Base-by-base conservation (phyloP, 2,888 invertebrate genomes). In the Chrysolina oricalcia region DNA sequence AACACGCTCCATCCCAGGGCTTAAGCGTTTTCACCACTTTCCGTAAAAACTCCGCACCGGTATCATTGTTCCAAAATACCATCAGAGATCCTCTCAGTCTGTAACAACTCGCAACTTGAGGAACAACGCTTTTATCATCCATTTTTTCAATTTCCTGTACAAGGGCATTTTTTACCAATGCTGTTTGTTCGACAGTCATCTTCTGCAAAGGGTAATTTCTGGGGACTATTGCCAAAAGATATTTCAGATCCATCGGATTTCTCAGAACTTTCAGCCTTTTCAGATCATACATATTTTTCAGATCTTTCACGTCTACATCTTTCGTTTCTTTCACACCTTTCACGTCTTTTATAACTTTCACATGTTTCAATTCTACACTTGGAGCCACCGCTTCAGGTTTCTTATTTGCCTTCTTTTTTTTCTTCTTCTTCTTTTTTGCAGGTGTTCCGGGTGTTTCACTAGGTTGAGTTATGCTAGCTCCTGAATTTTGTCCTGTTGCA, bases 401-500 rank as follows among this genome's bases (percentile, higher is more conserved):
- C 10, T 56, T 56, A 8, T 50, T 50, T 41, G 6, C 11, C 19
- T 50, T 50, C 8, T 59, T 59, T 59, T 5, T 27, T 5, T 27
- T 27, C 27, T 59, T 59, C 59, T 59, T 59, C 13, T 59, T 59
- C 59, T 23, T 59, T 59, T 59, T 59, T 27, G 13, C n/a, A 59
- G 59, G 15, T 13, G n/a, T 27, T 15, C 15, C 23, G 6, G 43
- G 8, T 43, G 43, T 15, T 43, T 4, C 15, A 13, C 27, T n/a
- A 27, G 59, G 17, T 59, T 21, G 53, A 17, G 17, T 17, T 19
- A 53, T 13, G 15, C 9, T 59, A 27, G 23, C 23, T 1, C n/a
- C 15, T 15, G 23, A 15, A 8, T 6, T 59, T 59, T 59, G 11
- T 15, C 8, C 27, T 27, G 59, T 27, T 15, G 6, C 23, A 53